Evolutionary conservation across 2,113 vertebrate species (phyloP), one percentile per base, ranked within the genome.

Genomic region (Dissostichus mawsoni): DNA sequence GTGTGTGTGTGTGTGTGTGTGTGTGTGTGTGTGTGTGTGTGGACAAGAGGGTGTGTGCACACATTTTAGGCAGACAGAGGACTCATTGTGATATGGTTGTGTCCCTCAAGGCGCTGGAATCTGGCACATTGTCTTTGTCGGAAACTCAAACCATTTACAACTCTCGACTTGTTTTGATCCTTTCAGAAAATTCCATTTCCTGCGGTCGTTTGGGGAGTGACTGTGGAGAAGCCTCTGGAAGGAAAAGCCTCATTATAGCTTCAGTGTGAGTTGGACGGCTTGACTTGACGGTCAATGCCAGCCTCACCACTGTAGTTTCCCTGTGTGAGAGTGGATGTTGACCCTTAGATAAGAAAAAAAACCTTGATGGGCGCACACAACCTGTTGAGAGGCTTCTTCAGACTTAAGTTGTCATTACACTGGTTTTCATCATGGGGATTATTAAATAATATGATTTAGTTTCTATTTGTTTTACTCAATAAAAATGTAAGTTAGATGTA

Each of bases 31-130:
- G 25, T 53, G 58, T 9, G 66, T 23, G 71, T 74, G 83, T 55
- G 69, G 52, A 59, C 52, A 52, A 77, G 63, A 73, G 82, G 74
- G 84, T 33, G 63, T 75, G 62, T 69, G 78, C 76, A 79, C 66
- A 59, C 73, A 36, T 83, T 82, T 78, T 55, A 52, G 55, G 78
- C 82, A 89, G 68, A 94, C 92, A 94, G 89, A 91, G 90, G 77
- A 69, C n/a, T 82, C 93, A 89, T 94, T 94, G 93, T 94, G 89
- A 81, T 86, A 58, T 0, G 61, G 68, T 16, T 68, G 70, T 89
- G 86, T 92, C 90, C 93, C 93, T 92, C 79, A 84, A 93, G 90
- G 93, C 90, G 17, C 82, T 89, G 91, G 92, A 94, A 94, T 94
- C 90, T 93, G 91, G 92, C 90, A 89, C 88, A 91, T 93, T 92